Base-by-base conservation (phyloP, 2,113 vertebrate genomes). In the Benitochromis conjunctus region DNA sequence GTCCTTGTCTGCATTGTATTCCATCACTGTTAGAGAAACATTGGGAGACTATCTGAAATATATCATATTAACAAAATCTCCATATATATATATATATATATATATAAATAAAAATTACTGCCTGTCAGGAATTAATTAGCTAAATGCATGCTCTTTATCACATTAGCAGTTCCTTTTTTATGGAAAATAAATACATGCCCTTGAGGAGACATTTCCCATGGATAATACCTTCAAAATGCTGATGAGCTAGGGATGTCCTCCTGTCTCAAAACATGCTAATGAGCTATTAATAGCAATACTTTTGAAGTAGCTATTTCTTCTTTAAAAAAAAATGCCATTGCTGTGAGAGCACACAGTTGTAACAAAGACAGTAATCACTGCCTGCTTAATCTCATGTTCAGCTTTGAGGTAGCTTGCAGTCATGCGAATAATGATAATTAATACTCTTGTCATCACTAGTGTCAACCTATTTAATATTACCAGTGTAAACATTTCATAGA, bases 391-490 rank as follows among this genome's bases (percentile, higher is more conserved):
- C 92, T 91, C 86, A 80, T 82, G 77, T 83, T 92, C 74, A 24
- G 62, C 87, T 93, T 89, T 91, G 83, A 92, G 80, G 83, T 85
- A 69, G 84, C 46, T 89, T 34, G 84, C 80, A 91, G 77, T 82
- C 90, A 81, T 82, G 82, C 78, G 18, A 92, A 81, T 92, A 90
- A 90, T 91, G 58, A 89, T 93, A 90, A 94, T 94, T 92, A 92
- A 92, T 91, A 82, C 86, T 77, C 91, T 77, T 90, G 86, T 94
- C 91, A 86, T 86, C 78, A 91, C 87, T 31, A 79, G 66, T 89
- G 88, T 93, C 90, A 90, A 76, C 66, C 82, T 89, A 79, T 94
- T 91, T 91, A 92, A 94, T 93, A 90, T 94, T 89, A 91, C 80
- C 79, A 34, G 79, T 84, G 92, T 90, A 94, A 94, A 94, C 93